Evolutionary conservation across 2,797 vertebrate genomes (phyloP), one percentile per base, ranked within the genome.

Genomic region (Numenius phaeopus): DNA sequence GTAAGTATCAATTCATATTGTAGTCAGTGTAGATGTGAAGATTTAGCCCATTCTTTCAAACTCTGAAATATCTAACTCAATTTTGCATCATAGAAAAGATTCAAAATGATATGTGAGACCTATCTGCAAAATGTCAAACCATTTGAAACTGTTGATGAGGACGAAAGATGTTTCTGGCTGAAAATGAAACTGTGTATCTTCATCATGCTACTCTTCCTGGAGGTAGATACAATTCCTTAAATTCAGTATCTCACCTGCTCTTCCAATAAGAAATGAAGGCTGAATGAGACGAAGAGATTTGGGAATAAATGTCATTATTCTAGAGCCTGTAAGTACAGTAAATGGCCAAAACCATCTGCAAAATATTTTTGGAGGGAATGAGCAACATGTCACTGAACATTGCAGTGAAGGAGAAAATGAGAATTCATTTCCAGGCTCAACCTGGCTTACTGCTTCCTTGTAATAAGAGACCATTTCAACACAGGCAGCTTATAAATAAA

Each of bases 401-500:
- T 92, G 82, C 82, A 94, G 40, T 73, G 84, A 94, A 91, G 76
- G 78, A 97, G 94, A 95, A 97, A 97, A 93, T 81, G 87, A 95
- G 92, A 97, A 90, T 95, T 96, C 84, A 85, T 98, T 98, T 97
- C 94, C 97, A 98, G 91, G 64, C 94, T 86, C 81, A 94, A 93
- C 64, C 88, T 97, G 94, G 92, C 72, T 94, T 94, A 39, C 95
- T 96, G 78, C 66, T 95, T 96, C 92, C 94, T 95, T 92, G 89
- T 95, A 97, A 97, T 91, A 96, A 86, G 96, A 97, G 80, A 93
- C 89, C 94, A 84, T 94, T 96, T 97, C 92, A 94, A 97, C 92
- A 84, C 89, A 96, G 87, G 94, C 96, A 97, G 96, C 94, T 97
- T 97, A 97, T 97, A 96, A 97, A 97, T 97, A 96, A 97, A 95